Percentiles rank a stretch among this genome's conserved stretches.
Evolutionary conservation across 2,113 vertebrate species (phyloP).

Genomic region (Picathartes gymnocephalus): DNA sequence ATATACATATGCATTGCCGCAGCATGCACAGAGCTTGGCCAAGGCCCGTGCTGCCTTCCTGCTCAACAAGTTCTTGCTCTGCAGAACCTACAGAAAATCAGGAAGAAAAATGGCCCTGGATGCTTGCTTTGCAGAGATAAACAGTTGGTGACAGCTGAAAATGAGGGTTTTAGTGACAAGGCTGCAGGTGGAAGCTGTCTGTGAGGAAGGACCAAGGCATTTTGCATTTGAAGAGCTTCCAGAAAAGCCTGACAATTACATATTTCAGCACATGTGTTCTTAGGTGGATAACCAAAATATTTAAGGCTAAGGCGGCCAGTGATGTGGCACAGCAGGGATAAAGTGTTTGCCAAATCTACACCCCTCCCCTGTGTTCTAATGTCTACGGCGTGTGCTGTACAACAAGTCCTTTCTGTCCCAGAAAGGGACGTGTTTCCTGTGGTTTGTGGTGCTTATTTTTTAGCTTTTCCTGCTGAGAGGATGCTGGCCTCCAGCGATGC

Average conservation of each 20-base stretch:
- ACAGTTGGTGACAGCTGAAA: background rate
- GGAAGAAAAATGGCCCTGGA: background rate
- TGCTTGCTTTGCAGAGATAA: background rate
- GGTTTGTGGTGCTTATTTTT: background rate
- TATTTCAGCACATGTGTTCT: background rate
- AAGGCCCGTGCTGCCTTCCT: accelerated
- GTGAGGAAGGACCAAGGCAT: background rate
- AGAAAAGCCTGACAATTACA: background rate
- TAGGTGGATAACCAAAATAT: background rate
- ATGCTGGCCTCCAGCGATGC: background rate
- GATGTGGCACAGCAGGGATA: background rate
- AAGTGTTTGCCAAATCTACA: background rate
- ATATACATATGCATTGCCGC: background rate
- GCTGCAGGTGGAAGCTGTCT: background rate
- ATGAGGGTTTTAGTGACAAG: background rate
- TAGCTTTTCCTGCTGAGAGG: background rate
- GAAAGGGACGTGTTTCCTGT: background rate
- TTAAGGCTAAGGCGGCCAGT: background rate
- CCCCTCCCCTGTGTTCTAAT: background rate
- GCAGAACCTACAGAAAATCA: background rate
- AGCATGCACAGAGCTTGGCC: background rate
- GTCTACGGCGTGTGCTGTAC: background rate
- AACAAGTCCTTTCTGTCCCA: background rate
- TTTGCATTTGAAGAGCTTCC: background rate
- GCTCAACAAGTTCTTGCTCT: background rate